A percentile compares a stretch with the other conserved stretches of the same genome.
phyloP scores from a whole-genome alignment of 2,113 vertebrate species.

The Uropsilus gracilis region DNA sequence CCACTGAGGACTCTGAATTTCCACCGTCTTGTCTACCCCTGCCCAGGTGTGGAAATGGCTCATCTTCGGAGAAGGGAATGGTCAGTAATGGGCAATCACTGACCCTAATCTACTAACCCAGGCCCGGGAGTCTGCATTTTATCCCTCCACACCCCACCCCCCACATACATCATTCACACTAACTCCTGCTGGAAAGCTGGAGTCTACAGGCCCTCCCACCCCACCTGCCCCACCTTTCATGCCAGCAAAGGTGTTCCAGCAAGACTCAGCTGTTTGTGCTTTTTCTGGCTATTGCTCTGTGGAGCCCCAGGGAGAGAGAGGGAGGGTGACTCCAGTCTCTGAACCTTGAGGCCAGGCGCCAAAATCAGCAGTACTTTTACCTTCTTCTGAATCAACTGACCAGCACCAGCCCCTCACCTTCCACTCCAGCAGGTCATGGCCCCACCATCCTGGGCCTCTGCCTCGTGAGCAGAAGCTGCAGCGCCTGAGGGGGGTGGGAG shows the following conservation, averaged over 20 bases:
- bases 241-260: not conserved
- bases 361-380: not conserved
- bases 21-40: not conserved
- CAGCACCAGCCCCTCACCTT: not conserved
- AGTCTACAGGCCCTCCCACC: too few relatives aligned
- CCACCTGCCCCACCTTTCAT: not conserved
- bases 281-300: not conserved
- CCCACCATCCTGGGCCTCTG: not conserved
- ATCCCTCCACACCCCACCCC: too few relatives aligned
- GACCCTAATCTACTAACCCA: fast-evolving
- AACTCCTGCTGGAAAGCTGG: not conserved
- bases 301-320: not conserved
- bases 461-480: fast-evolving
- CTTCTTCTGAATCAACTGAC: not conserved
- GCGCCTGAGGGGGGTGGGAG: not conserved
- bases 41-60: not conserved
- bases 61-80: not conserved
- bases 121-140: not conserved
- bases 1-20: not conserved
- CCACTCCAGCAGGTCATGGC: not conserved
- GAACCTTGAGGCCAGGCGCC: not conserved
- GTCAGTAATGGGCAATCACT: not conserved
- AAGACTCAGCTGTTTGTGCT: fast-evolving
- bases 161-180: not conserved
- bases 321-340: not conserved